phyloP scores from a whole-genome alignment of 2,797 vertebrate genomes.

The Squalus acanthias region DNA sequence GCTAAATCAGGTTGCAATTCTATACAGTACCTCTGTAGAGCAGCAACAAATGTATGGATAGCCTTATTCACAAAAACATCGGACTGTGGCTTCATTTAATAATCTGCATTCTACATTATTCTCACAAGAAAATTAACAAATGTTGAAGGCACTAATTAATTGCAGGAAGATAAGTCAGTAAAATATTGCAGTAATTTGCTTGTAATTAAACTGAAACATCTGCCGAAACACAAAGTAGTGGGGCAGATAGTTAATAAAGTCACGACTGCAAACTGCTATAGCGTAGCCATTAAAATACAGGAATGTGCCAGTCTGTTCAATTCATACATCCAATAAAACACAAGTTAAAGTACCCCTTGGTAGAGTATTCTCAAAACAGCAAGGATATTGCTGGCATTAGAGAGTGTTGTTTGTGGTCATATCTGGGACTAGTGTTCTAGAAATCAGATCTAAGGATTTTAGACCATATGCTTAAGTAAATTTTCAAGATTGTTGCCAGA shows the following conservation, averaged over 20 bases:
- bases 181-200: background rate
- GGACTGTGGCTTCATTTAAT: background rate
- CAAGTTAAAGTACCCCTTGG: background rate
- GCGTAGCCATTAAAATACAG: background rate
- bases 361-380: background rate
- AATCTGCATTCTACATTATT: background rate
- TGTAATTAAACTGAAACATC: background rate
- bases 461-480: background rate
- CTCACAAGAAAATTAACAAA: background rate
- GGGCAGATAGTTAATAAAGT: background rate
- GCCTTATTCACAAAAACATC: background rate
- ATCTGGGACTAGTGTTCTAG: background rate
- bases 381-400: background rate
- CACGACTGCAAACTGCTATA: background rate
- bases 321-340: background rate
- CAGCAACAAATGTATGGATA: background rate
- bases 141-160: background rate
- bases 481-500: no score
- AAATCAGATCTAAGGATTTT: background rate
- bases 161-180: background rate
- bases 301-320: background rate
- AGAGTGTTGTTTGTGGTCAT: background rate
- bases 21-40: background rate
- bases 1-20: background rate
- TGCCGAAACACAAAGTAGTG: background rate